Conservation (phyloP, 2,888 invertebrate genomes). For the Cheilosia variabilis region DNA sequence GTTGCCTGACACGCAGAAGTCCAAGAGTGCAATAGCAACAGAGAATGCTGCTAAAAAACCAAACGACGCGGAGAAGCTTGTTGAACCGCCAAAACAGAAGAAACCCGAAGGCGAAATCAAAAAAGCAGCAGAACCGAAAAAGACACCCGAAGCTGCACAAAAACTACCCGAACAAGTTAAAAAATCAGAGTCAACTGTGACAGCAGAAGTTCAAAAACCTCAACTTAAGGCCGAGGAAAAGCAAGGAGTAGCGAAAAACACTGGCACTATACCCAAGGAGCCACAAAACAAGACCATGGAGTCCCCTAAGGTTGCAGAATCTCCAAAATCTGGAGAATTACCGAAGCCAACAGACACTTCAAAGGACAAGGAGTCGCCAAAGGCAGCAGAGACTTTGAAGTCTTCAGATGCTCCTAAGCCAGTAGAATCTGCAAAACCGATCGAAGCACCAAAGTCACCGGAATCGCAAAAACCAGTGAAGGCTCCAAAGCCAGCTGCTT, state of each 20-base stretch:
- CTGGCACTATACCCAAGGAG: constrained; percentile 46
- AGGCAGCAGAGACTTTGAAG: constrained; percentile 8
- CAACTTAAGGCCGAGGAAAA: constrained; percentile 10
- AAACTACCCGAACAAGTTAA: constrained; percentile 14
- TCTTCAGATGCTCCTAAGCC: constrained; percentile 5
- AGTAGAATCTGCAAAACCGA: constrained; percentile 84
- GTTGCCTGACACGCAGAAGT: constrained; percentile 15
- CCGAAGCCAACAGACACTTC: not conserved
- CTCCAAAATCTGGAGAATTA: constrained; percentile 1
- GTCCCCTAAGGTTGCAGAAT: constrained; percentile 3
- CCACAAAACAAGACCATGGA: constrained; percentile 15
- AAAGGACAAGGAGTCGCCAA: constrained; percentile 3
- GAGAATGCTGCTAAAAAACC: constrained; percentile 19
- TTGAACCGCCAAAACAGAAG: not conserved
- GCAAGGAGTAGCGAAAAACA: constrained; percentile 19
- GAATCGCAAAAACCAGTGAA: constrained; percentile 84
- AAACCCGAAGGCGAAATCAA: constrained; percentile 35
- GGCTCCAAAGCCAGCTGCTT: constrained; percentile 94
- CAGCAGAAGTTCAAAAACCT: constrained; percentile 28
- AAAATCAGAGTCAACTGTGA: constrained; percentile 24
- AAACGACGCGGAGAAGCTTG: constrained; percentile 11
- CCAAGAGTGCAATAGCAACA: constrained; percentile 1
- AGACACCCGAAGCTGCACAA: constrained; percentile 34
- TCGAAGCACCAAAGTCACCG: constrained; percentile 91
- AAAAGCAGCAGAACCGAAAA: constrained; percentile 29